A percentile compares a stretch with the other conserved stretches of the same genome.
Evolutionary conservation across 2,113 vertebrate species (phyloP).

Genomic region (Oxyura jamaicensis): DNA sequence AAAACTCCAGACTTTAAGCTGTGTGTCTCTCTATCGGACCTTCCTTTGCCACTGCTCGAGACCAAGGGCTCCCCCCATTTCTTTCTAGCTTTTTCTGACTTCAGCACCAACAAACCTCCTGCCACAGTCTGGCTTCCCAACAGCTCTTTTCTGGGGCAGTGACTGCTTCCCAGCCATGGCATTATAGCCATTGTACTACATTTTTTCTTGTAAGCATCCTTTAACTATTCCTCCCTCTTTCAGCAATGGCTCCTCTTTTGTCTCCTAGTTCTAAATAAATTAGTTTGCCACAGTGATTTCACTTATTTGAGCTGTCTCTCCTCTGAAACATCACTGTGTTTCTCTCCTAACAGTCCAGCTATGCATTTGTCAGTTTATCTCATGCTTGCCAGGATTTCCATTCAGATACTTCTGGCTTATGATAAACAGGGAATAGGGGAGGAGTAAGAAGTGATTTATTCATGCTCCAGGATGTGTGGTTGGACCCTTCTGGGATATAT

Average conservation of each 20-base stretch:
- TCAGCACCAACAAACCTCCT: neutral
- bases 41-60: neutral
- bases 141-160: neutral
- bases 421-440: neutral
- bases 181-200: neutral
- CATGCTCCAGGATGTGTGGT: neutral
- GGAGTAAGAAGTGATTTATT: neutral
- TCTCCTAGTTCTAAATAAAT: neutral
- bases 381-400: neutral
- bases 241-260: neutral
- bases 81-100: neutral
- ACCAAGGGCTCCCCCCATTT: neutral
- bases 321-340: rapidly evolving
- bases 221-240: neutral
- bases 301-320: neutral
- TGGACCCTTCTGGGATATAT: neutral
- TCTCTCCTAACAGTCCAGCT: neutral
- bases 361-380: neutral
- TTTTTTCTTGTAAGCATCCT: neutral
- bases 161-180: neutral
- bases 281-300: neutral
- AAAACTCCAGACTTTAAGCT: neutral
- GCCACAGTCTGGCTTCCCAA: neutral
- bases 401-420: neutral
- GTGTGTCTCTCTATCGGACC: neutral